phyloP scores from a whole-genome alignment of 1,140 invertebrate species.

The Hylyphantes graminicola region DNA sequence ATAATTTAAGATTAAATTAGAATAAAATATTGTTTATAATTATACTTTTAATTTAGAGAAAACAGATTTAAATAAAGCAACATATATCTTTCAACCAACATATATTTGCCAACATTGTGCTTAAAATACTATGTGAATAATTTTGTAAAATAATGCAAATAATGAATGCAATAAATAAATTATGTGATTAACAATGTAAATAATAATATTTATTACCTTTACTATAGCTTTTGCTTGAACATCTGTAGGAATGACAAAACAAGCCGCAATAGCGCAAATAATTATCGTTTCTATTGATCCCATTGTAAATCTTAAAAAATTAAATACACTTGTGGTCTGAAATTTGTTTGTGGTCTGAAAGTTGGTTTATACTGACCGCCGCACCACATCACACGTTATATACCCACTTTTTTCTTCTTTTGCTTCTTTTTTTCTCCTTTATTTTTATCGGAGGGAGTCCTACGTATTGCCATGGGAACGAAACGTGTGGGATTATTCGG shows the following conservation, averaged over 20 bases:
- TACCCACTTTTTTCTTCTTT: slow-evolving; percentile 30
- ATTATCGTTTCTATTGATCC: slow-evolving; percentile 23
- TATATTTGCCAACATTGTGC: too few relatives aligned
- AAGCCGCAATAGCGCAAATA: slow-evolving; percentile 1
- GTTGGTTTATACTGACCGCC: slow-evolving; percentile 12
- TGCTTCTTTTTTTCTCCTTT: slow-evolving; percentile 28
- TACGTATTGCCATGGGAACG: slow-evolving; percentile 30
- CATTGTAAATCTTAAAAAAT: slow-evolving; percentile 14
- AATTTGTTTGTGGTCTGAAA: too few relatives aligned
- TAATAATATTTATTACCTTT: slow-evolving; percentile 21
- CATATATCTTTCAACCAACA: too few relatives aligned
- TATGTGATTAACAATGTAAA: neutral
- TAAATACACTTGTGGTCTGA: neutral
- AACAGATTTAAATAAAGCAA: too few relatives aligned
- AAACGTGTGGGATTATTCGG: slow-evolving; percentile 7
- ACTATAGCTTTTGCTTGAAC: slow-evolving; percentile 33
- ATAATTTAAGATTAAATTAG: too few relatives aligned
- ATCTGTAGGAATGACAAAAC: slow-evolving; percentile 15
- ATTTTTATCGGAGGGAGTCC: slow-evolving; percentile 28
- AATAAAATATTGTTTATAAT: too few relatives aligned
- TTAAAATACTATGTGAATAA: too few relatives aligned
- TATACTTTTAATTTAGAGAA: too few relatives aligned
- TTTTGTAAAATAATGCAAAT: too few relatives aligned
- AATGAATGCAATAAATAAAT: too few relatives aligned
- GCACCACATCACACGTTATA: slow-evolving; percentile 28